Evolutionary conservation across 30 jellyfish, hydroid and myxozoan genomes (phyloP), one percentile per base, ranked within the genome.

Genomic region (Hydractinia symbiolongicarpus): DNA sequence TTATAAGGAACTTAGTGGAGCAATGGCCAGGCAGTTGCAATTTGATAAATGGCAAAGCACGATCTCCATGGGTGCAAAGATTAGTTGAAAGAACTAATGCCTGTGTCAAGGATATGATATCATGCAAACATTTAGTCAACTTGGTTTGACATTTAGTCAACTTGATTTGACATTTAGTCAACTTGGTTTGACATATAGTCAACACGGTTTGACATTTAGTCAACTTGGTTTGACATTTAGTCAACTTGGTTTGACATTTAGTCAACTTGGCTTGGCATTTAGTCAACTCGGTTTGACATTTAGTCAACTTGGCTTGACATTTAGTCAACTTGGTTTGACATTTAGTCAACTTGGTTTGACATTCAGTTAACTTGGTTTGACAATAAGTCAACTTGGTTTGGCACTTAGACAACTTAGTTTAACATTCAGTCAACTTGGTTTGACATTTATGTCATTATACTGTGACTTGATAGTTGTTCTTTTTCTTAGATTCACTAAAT

Each of bases 11-110:
- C 16, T 21, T 30, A 7, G 81, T 30, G 5, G 50, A 1, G n/a
- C n/a, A n/a, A n/a, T n/a, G n/a, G n/a, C n/a, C n/a, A n/a, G n/a
- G n/a, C n/a, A n/a, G n/a, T n/a, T 72, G 81, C 81, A 72, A 72
- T 4, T 52, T 72, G 10, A 72, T 72, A 10, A 72, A 72, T 72
- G 81, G 81, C 10, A 72, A 72, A 72, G 60, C 81, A n/a, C 30
- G 81, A 17, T 72, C 81, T n/a, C 81, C 51, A 15, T n/a, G n/a
- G n/a, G n/a, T n/a, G n/a, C n/a, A n/a, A n/a, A n/a, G n/a, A n/a
- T n/a, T n/a, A n/a, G n/a, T n/a, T n/a, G n/a, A n/a, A n/a, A n/a
- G n/a, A n/a, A n/a, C n/a, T n/a, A n/a, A n/a, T n/a, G n/a, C n/a
- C n/a, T n/a, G n/a, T n/a, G n/a, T n/a, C n/a, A n/a, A n/a, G n/a